Conservation (phyloP, 1,140 invertebrate species). For the Dreissena polymorpha region DNA sequence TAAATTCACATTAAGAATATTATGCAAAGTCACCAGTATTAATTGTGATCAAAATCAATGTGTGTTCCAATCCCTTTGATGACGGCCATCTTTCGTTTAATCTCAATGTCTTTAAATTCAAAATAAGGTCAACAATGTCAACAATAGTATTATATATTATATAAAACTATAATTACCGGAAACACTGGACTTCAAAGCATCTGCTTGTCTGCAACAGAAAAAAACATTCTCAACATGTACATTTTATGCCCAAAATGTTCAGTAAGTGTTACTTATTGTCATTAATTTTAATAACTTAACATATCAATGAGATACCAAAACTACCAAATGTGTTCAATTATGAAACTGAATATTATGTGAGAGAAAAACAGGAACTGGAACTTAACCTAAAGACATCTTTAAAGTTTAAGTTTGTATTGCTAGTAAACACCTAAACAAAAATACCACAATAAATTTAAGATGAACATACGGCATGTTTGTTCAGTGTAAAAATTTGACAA, state of each 20-base stretch:
- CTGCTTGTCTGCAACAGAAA: slow-evolving; percentile 74
- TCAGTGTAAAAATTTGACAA: not conserved
- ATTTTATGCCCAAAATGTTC: not conserved
- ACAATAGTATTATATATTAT: too few relatives aligned
- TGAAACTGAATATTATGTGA: not conserved
- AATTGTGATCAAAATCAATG: too few relatives aligned
- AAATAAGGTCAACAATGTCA: too few relatives aligned
- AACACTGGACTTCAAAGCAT: slow-evolving; percentile 72
- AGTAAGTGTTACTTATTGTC: not conserved
- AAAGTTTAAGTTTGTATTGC: not conserved
- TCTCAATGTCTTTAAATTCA: too few relatives aligned
- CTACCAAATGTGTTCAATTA: not conserved
- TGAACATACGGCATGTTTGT: not conserved
- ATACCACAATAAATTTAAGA: not conserved
- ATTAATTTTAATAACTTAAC: not conserved
- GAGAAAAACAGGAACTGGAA: not conserved
- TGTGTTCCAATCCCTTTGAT: too few relatives aligned
- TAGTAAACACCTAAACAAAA: not conserved
- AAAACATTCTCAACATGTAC: slow-evolving; percentile 1
- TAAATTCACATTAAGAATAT: too few relatives aligned
- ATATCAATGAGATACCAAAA: not conserved
- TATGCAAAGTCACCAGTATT: too few relatives aligned
- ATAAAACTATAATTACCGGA: slow-evolving; percentile 61
- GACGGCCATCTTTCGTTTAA: too few relatives aligned
- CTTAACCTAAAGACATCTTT: not conserved